Evolutionary conservation across 2,113 vertebrate species (phyloP), one percentile per base, ranked within the genome.

Genomic region (Vireo altiloquus): DNA sequence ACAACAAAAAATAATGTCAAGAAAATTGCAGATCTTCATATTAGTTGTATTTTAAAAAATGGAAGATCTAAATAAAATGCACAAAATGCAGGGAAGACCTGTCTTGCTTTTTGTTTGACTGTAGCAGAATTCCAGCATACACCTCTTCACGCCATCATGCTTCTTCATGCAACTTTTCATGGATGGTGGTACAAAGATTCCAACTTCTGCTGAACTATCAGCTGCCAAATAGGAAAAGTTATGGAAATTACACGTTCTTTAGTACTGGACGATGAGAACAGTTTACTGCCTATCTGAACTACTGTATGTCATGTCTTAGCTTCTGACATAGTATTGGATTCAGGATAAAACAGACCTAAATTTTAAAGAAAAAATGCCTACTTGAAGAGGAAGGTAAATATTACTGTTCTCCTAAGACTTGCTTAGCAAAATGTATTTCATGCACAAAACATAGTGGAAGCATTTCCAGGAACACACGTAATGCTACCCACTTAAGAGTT

Each of bases 241-340:
- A 72, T 0, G 2, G 56, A 69, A 89, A 83, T 30, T 18, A 53
- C 9, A 23, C 44, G 82, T 16, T 23, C 20, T 57, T 61, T 25
- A 76, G 50, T 11, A 56, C 2, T 31, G 27, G 1, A 11, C 6
- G 5, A 11, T 31, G 7, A 60, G 15, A 84, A 54, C 5, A 39
- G 7, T 18, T 87, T 66, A 89, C 8, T 57, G 4, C 4, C 12
- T 16, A 31, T 33, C 16, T 35, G 22, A 10, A 25, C 31, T 25
- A 31, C 35, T 28, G 18, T 3, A 52, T 0, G 0, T 21, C 0
- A 0, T 13, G 7, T 49, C 25, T 60, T 71, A 76, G 78, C 63
- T 87, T 79, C 28, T 33, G 7, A 11, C 8, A 61, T 0, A 56
- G 11, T 18, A 59, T 2, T 76, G 54, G 76, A 40, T 39, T 78